Evolutionary conservation across 2,797 vertebrate genomes (phyloP), one percentile per base, ranked within the genome.

Genomic region (Coreius guichenoti): DNA sequence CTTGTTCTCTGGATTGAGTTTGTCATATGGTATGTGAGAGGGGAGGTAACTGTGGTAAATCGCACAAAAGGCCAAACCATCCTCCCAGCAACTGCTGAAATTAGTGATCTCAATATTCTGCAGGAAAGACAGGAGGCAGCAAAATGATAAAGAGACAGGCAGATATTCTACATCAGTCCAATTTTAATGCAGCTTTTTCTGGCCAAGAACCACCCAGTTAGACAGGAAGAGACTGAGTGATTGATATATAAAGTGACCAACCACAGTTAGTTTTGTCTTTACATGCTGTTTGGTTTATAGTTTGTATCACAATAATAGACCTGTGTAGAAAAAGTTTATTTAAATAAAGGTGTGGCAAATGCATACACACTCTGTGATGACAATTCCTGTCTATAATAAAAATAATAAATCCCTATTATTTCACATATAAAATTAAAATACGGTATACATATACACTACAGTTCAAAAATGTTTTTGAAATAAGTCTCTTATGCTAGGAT

Each of bases 101-200:
- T 97, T 97, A 43, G 96, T 97, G 77, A 97, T 96, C 82, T 96
- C 96, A 9, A 97, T 96, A 86, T 95, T 95, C 96, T 97, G 92
- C 26, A 65, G 13, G 61, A 61, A 54, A 82, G 31, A 80, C 29
- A 81, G 43, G 26, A 85, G 6, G 81, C 49, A 82, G 9, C 8
- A 67, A 0, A 74, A 29, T 68, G 8, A 54, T 33, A 82, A 54
- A 54, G n/a, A 26, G 16, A 68, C 13, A 56, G 56, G 4, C 4
- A 36, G 16, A 51, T 51, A 56, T 23, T 26, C 5, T 7, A 33
- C 4, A 39, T 47, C 14, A 49, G 65, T 23, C 14, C 2, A 29
- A 51, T 39, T 47, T 51, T 33, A 51, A 8, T 80, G 29, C 8
- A 68, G 3, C 7, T 65, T 33, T 49, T 33, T 76, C 45, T 56